phyloP scores from a whole-genome alignment of 2,113 vertebrate genomes.

The Poeciliopsis occidentalis region DNA sequence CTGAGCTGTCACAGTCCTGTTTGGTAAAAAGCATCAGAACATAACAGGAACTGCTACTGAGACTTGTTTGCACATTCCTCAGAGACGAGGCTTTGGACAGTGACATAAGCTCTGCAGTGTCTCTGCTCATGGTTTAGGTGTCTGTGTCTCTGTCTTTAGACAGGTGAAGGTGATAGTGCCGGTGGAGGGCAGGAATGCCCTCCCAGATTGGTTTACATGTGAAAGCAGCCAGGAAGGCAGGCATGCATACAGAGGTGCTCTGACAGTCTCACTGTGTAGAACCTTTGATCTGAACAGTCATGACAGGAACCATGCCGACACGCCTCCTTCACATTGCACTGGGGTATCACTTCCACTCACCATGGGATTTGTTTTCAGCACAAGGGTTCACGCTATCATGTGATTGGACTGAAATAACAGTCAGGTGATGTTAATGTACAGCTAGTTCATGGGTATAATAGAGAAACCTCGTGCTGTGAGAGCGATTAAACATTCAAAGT shows the following conservation, averaged over 20 bases:
- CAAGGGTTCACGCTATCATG: conserved; percentile 31
- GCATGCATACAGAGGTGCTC: conserved; percentile 17
- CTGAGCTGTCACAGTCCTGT: conserved; percentile 38
- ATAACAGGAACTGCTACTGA: conserved; percentile 41
- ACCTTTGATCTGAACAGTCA: conserved; percentile 3
- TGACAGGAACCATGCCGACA: conserved; percentile 12
- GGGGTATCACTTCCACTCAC: conserved; percentile 37
- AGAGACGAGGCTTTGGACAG: conserved; percentile 35
- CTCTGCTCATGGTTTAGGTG: conserved; percentile 27
- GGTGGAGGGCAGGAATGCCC: neutral
- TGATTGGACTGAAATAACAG: conserved; percentile 4
- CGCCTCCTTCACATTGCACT: conserved; percentile 17
- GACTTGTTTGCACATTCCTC: conserved; percentile 36
- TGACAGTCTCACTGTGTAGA: conserved; percentile 24
- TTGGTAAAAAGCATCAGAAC: conserved; percentile 56
- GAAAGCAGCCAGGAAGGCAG: conserved; percentile 32
- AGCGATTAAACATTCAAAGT: neutral
- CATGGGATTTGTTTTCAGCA: conserved; percentile 28
- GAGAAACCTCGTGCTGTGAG: neutral
- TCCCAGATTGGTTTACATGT: conserved; percentile 51
- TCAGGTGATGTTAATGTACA: neutral
- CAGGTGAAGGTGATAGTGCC: neutral
- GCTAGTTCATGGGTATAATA: neutral
- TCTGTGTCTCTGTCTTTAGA: conserved; percentile 31
- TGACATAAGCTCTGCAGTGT: conserved; percentile 3